phyloP scores from a whole-genome alignment of 2,888 invertebrate genomes.

The Terebella lapidaria region DNA sequence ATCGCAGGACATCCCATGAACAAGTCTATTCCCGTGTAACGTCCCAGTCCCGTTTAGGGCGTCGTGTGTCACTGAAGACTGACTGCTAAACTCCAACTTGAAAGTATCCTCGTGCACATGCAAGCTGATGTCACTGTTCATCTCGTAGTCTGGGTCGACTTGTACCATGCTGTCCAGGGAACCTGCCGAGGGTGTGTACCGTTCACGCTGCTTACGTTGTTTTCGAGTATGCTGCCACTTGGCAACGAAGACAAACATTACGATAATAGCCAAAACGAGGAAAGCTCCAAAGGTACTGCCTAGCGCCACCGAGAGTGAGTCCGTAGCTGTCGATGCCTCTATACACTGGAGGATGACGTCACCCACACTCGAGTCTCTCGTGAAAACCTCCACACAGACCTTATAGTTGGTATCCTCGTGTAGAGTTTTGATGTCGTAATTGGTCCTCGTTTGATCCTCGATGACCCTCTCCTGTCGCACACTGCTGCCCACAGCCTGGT shows the following conservation, averaged over 20 bases:
- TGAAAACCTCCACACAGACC: conserved; percentile 21
- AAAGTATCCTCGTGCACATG: conserved; percentile 18
- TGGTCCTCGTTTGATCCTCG: conserved; percentile 5
- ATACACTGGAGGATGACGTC: conserved; percentile 16
- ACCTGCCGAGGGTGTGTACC: conserved; percentile 4
- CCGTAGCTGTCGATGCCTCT: conserved; percentile 21
- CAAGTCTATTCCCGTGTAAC: neutral
- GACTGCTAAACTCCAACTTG: conserved; percentile 14
- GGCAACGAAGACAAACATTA: conserved; percentile 28
- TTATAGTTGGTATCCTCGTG: conserved; percentile 28
- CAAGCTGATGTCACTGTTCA: conserved; percentile 19
- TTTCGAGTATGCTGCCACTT: conserved; percentile 27
- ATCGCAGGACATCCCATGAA: neutral
- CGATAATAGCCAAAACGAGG: conserved; percentile 27
- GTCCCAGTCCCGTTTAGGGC: neutral
- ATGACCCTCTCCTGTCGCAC: conserved; percentile 16
- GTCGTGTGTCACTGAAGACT: conserved; percentile 7
- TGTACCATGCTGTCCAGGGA: conserved; percentile 15
- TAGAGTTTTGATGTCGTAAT: conserved; percentile 24
- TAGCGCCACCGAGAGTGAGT: conserved; percentile 27
- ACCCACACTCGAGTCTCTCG: conserved; percentile 6
- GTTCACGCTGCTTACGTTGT: conserved; percentile 11
- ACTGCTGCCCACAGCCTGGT: conserved; percentile 25
- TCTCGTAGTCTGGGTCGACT: conserved; percentile 13
- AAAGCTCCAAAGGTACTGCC: conserved; percentile 30